These are phyloP conservation scores for Eira barbara DNA, from an alignment of 2,113 vertebrate species.

Conservation along the genomic window DNA sequence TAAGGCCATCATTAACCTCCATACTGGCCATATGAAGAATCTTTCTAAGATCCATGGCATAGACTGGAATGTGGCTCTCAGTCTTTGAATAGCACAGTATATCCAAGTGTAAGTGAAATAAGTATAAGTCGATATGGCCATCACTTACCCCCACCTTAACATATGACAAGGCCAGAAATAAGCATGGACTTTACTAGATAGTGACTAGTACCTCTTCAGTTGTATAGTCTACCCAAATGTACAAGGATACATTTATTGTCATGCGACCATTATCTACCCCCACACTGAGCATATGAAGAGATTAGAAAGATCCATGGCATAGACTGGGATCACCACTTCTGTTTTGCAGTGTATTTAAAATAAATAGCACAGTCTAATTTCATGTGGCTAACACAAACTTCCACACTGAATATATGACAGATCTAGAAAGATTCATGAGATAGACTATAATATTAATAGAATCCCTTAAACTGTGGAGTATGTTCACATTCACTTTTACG, in stretches of 20 bases:
- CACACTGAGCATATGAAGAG: background rate
- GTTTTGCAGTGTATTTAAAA: background rate
- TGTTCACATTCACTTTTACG: background rate
- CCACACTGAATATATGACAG: background rate
- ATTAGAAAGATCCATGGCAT: background rate
- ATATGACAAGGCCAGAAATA: background rate
- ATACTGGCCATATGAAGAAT: background rate
- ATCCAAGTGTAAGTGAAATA: background rate
- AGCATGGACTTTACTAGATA: background rate
- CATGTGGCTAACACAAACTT: background rate
- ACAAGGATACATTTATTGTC: background rate
- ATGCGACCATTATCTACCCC: background rate
- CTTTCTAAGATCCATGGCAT: background rate
- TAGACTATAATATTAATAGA: background rate
- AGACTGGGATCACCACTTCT: background rate
- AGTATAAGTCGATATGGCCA: background rate
- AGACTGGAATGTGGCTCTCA: background rate
- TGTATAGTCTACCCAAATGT: background rate
- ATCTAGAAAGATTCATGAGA: background rate
- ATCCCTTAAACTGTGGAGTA: background rate
- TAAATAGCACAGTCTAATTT: background rate
- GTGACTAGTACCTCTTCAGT: background rate
- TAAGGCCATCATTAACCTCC: background rate
- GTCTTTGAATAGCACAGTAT: background rate
- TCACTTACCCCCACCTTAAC: background rate